These are phyloP conservation scores for Sinonovacula constricta DNA, from an alignment of 1,140 invertebrate species.

Conservation along the genomic window DNA sequence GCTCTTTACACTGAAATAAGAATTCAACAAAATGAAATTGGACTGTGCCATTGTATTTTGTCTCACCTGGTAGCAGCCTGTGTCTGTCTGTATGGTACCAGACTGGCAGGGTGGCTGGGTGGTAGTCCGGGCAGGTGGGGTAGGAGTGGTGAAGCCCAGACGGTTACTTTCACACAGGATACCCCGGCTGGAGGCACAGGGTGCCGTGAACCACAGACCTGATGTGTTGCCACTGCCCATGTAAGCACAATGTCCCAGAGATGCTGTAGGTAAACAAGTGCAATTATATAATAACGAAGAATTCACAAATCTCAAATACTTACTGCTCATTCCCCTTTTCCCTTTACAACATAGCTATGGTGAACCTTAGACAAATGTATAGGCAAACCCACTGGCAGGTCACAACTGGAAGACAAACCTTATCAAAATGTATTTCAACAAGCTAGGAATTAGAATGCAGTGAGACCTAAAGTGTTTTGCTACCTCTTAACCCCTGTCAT, in stretches of 20 bases:
- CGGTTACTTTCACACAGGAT: slow-evolving; percentile 65
- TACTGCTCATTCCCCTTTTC: too few relatives aligned
- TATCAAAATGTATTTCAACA: too few relatives aligned
- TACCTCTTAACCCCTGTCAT: too few relatives aligned
- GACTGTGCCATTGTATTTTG: background rate
- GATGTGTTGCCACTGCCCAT: slow-evolving; percentile 57
- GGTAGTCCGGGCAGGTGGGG: slow-evolving; percentile 55
- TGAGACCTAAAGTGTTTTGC: too few relatives aligned
- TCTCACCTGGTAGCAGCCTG: slow-evolving; percentile 67
- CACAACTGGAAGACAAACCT: too few relatives aligned
- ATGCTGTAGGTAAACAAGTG: too few relatives aligned
- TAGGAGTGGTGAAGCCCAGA: slow-evolving; percentile 55
- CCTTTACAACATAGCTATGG: too few relatives aligned
- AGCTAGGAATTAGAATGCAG: too few relatives aligned
- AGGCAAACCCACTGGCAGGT: too few relatives aligned
- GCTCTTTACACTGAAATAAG: background rate
- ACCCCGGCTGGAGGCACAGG: slow-evolving; percentile 49
- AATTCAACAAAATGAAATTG: background rate
- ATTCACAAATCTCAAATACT: too few relatives aligned
- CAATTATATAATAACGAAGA: too few relatives aligned
- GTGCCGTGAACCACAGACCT: slow-evolving; percentile 66
- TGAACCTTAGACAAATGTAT: too few relatives aligned
- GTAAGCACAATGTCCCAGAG: slow-evolving; percentile 55
- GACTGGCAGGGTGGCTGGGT: slow-evolving; percentile 53
- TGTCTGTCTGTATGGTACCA: slow-evolving; percentile 55